A percentile compares a stretch with the other conserved stretches of the same genome.
phyloP scores from a whole-genome alignment of 1,140 invertebrate species.

The Drosophila triauraria region DNA sequence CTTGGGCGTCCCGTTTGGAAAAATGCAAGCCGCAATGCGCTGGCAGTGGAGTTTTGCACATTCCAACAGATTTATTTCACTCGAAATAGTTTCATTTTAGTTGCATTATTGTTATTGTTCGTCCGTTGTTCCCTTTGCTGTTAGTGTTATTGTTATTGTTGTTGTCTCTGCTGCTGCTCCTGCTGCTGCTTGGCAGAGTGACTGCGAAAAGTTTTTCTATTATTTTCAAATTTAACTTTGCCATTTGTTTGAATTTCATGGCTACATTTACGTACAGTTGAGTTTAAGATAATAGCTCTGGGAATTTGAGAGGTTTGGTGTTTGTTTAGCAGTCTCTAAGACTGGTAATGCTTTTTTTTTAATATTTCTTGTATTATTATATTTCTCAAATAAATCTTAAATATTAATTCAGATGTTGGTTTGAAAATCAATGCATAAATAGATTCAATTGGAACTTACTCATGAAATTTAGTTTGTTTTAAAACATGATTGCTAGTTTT shows the following conservation, averaged over 20 bases:
- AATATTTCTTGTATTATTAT: neutral
- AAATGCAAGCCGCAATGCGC: slow-evolving; percentile 78
- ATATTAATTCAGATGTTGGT: neutral
- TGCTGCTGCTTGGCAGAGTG: slow-evolving; percentile 62
- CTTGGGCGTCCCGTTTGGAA: slow-evolving; percentile 25
- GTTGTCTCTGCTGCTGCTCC: slow-evolving; percentile 36
- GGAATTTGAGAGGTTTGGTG: neutral
- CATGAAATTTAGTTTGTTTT: neutral
- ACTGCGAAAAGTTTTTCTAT: slow-evolving; percentile 82
- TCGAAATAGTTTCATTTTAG: slow-evolving; percentile 83
- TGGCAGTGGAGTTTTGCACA: slow-evolving; percentile 77
- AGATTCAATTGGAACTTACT: no score
- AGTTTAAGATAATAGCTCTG: neutral
- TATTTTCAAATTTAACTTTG: slow-evolving; percentile 84
- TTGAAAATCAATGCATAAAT: no score
- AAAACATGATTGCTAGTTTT: neutral
- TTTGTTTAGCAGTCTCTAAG: neutral
- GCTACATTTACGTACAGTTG: slow-evolving; percentile 37
- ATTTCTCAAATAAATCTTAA: neutral
- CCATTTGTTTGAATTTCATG: slow-evolving; percentile 81
- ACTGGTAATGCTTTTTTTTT: neutral
- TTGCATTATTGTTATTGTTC: slow-evolving; percentile 83
- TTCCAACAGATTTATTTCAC: slow-evolving; percentile 84
- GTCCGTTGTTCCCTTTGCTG: slow-evolving; percentile 43
- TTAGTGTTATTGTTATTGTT: slow-evolving; percentile 33